Evolutionary conservation across 2,113 vertebrate genomes (phyloP).

Genomic region (Oreochromis aureus): DNA sequence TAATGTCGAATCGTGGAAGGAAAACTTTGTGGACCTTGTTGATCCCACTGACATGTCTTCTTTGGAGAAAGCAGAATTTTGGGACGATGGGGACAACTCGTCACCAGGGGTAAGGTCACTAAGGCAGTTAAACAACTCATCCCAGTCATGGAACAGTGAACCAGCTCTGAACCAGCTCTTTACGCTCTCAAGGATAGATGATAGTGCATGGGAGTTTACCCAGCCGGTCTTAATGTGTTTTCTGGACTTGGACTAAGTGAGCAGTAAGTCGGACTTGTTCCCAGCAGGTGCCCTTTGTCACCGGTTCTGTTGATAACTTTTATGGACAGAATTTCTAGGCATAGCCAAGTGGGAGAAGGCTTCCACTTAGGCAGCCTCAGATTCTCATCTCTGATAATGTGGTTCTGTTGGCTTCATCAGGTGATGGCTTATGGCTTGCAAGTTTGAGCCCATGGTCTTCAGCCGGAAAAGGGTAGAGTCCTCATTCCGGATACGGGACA

Average conservation of each 20-base stretch:
- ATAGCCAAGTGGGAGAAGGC: not conserved
- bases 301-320: not conserved
- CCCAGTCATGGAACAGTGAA: not conserved
- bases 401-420: not conserved
- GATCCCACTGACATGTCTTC: not conserved
- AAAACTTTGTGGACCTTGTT: not conserved
- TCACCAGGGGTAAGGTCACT: not conserved
- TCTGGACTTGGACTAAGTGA: not conserved
- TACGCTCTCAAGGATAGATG: not conserved
- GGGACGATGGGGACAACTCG: not conserved
- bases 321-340: not conserved
- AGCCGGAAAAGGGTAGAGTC: not conserved
- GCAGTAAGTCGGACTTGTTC: not conserved
- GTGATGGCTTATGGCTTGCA: not conserved
- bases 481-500: not conserved
- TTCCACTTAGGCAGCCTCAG: not conserved
- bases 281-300: not conserved
- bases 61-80: not conserved
- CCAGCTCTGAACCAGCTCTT: not conserved
- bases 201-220: not conserved
- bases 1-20: not conserved
- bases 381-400: not conserved
- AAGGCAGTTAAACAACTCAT: not conserved
- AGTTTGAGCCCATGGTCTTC: not conserved
- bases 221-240: not conserved